These are phyloP conservation scores for Coptodon bakossiorum DNA, from an alignment of 2,113 vertebrate species.

Conservation along the genomic window DNA sequence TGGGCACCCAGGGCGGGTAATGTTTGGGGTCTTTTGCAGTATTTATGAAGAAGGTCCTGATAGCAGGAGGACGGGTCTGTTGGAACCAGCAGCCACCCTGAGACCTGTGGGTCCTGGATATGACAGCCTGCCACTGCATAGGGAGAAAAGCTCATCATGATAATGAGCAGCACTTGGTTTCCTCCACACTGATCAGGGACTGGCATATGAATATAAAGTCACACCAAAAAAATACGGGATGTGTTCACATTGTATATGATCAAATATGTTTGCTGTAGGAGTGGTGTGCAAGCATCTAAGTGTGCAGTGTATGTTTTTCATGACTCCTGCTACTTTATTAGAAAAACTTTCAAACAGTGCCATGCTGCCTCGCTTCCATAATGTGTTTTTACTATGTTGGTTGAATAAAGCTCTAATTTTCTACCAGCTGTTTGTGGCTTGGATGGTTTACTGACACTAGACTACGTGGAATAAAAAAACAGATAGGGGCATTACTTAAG, in stretches of 20 bases:
- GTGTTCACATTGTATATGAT: neutral
- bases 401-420: neutral
- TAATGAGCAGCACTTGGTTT: neutral
- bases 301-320: neutral
- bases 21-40: constrained; percentile 48
- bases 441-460: neutral
- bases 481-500: neutral
- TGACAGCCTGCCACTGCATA: constrained; percentile 71
- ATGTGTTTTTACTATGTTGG: neutral
- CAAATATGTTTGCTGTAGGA: neutral
- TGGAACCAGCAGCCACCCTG: constrained; percentile 86
- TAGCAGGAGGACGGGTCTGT: constrained; percentile 75
- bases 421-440: neutral
- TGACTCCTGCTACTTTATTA: neutral
- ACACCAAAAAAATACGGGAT: neutral
- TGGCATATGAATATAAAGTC: neutral
- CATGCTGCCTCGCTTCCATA: neutral
- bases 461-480: neutral
- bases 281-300: neutral
- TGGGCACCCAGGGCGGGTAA: neutral
- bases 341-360: neutral
- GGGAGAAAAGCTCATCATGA: neutral
- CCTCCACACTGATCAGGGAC: neutral
- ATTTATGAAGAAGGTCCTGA: constrained; percentile 75
- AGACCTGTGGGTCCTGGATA: constrained; percentile 84